Evolutionary conservation across 2,888 invertebrate species (phyloP), one percentile per base, ranked within the genome.

Genomic region (Noctua pronuba): DNA sequence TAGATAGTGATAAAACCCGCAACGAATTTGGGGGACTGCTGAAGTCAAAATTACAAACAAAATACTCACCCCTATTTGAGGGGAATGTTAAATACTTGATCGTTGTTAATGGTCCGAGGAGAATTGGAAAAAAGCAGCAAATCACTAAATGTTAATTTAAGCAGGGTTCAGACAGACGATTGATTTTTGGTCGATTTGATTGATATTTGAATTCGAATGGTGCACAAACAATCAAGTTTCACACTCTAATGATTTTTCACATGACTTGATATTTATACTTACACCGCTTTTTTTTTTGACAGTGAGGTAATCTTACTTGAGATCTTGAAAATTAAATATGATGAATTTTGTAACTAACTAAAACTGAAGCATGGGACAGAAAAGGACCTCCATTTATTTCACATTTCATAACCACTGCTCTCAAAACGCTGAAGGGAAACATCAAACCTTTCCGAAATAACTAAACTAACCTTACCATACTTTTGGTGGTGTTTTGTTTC

Each of bases 121-220:
- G 72, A 85, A 85, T 77, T 73, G 87, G 41, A 86, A 85, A 80
- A 87, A 87, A 87, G 52, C 69, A 74, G 87, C 77, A 85, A 85
- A 85, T 85, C 77, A 87, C 60, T 71, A 73, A 84, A 77, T 75
- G 85, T 73, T 71, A 75, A 80, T 80, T 85, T 73, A 69, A 74
- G 38, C 60, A 52, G 66, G 80, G 58, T 66, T 79, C 64, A 16
- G 66, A 73, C 11, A 66, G 28, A 41, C 52, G 49, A 86, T 75
- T 73, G 80, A 68, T 75, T 84, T 77, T 79, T 75, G 74, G n/a
- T 83, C 58, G 44, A 75, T 82, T 82, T 69, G 58, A 80, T 85
- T 80, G 85, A 52, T 85, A n/a, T 60, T 79, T 62, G 60, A 64
- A 28, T 81, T 81, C 38, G 18, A 79, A 52, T 70, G 11, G 46